A percentile compares a stretch with the other conserved stretches of the same genome.
Evolutionary conservation across 2,888 invertebrate genomes (phyloP).

Genomic region (Eilema griseolum): DNA sequence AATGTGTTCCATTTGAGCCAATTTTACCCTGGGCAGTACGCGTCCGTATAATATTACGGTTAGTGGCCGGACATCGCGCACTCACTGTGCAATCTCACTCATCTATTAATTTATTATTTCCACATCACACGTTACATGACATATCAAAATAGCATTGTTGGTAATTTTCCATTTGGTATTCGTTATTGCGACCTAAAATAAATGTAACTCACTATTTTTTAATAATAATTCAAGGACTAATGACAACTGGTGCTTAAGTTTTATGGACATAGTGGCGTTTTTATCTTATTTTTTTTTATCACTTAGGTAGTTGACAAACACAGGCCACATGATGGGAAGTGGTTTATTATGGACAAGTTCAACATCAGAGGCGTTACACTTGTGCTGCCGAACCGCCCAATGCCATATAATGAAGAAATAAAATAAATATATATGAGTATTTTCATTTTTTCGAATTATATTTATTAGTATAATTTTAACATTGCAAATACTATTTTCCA

Average conservation of each 20-base stretch:
- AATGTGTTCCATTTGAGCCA: slow-evolving; percentile 34
- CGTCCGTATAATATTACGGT: slow-evolving; percentile 74
- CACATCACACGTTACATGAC: slow-evolving; percentile 35
- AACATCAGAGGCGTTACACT: too few relatives aligned
- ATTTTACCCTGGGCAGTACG: slow-evolving; percentile 55
- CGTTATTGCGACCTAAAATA: not conserved
- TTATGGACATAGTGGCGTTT: not conserved
- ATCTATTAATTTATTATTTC: slow-evolving; percentile 66
- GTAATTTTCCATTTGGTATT: not conserved
- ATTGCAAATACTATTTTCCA: too few relatives aligned
- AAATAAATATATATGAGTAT: too few relatives aligned
- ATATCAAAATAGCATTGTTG: slow-evolving; percentile 23
- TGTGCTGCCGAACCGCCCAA: too few relatives aligned
- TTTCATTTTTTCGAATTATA: not conserved
- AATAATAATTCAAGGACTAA: not conserved
- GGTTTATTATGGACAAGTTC: too few relatives aligned
- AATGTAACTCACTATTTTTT: not conserved
- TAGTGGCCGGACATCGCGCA: slow-evolving; percentile 73
- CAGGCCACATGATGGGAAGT: too few relatives aligned
- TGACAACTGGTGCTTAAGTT: not conserved
- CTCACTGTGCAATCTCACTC: slow-evolving; percentile 68
- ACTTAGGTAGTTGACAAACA: too few relatives aligned
- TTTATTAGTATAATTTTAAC: too few relatives aligned
- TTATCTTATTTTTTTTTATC: too few relatives aligned
- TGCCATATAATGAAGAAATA: too few relatives aligned